Conservation (phyloP, 2,113 vertebrate genomes). For the Symphodus melops region DNA sequence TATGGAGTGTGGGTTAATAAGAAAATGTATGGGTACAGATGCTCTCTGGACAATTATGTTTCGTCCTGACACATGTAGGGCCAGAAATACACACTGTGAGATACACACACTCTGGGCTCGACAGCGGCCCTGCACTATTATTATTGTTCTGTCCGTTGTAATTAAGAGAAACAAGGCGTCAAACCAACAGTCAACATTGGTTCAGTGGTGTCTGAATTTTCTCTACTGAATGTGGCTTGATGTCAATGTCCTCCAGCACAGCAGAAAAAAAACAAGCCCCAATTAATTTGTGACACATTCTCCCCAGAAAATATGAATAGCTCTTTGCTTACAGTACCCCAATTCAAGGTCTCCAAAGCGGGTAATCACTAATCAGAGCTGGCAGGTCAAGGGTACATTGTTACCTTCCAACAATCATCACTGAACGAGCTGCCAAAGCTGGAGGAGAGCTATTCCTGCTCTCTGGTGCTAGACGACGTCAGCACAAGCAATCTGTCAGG, state of each 20-base stretch:
- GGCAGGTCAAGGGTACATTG: constrained; percentile 66
- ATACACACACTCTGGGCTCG: constrained; percentile 12
- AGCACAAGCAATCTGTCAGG: constrained; percentile 27
- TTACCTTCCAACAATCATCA: constrained; percentile 38
- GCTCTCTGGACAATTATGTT: background rate
- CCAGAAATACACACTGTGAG: constrained; percentile 34
- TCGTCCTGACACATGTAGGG: background rate
- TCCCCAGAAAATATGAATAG: constrained; percentile 61
- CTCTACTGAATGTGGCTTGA: constrained; percentile 51
- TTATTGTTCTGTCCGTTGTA: constrained; percentile 72
- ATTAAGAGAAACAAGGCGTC: constrained; percentile 74
- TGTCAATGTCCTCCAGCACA: constrained; percentile 62
- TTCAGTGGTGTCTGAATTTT: constrained; percentile 35
- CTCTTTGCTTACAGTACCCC: constrained; percentile 56
- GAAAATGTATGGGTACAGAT: constrained; percentile 10
- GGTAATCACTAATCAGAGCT: constrained; percentile 67
- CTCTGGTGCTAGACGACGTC: constrained; percentile 11
- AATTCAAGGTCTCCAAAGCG: constrained; percentile 57
- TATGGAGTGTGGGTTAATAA: constrained; percentile 17
- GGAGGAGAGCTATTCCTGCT: constrained; percentile 39
- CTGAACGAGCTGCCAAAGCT: constrained; percentile 46
- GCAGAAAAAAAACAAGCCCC: constrained; percentile 54
- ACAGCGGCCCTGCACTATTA: constrained; percentile 21
- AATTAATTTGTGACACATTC: constrained; percentile 69
- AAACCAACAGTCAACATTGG: constrained; percentile 54